phyloP scores from a whole-genome alignment of 2,113 vertebrate species.

The Entelurus aequoreus region DNA sequence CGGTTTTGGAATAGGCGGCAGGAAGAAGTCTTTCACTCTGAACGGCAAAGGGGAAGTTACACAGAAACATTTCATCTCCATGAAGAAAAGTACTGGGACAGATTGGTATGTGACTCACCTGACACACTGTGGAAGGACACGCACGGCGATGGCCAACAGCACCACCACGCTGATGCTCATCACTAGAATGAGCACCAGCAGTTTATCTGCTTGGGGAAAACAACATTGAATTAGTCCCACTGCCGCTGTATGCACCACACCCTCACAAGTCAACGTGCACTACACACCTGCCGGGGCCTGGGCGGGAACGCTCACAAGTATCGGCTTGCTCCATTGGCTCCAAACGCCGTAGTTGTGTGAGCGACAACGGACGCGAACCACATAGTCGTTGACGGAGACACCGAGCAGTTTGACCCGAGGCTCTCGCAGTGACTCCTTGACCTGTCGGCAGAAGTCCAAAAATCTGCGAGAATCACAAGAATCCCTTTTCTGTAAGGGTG shows the following conservation, averaged over 20 bases:
- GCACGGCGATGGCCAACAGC: constrained; percentile 55
- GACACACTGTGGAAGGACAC: constrained; percentile 59
- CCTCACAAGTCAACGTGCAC: no score
- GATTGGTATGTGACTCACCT: constrained; percentile 47
- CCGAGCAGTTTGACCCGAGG: constrained; percentile 61
- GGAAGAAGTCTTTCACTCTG: constrained; percentile 68
- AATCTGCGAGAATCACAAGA: neutral
- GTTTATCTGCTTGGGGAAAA: constrained; percentile 44
- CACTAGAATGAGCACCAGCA: constrained; percentile 58
- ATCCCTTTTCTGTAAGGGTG: neutral
- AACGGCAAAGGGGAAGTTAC: neutral
- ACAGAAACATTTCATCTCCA: neutral
- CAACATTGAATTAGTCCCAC: neutral
- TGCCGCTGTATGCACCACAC: neutral
- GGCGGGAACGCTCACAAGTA: constrained; percentile 49
- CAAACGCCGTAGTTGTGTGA: constrained; percentile 63
- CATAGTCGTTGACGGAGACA: constrained; percentile 56
- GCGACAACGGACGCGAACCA: constrained; percentile 66
- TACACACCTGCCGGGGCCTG: constrained; percentile 44
- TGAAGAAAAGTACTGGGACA: neutral
- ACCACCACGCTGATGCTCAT: constrained; percentile 37
- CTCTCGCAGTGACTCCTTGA: constrained; percentile 63
- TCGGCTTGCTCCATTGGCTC: constrained; percentile 68
- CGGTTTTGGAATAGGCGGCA: constrained; percentile 69
- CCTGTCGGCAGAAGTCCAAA: constrained; percentile 35